Conservation (phyloP, 2,888 invertebrate species). For the Eumacrocentrus americanus region DNA sequence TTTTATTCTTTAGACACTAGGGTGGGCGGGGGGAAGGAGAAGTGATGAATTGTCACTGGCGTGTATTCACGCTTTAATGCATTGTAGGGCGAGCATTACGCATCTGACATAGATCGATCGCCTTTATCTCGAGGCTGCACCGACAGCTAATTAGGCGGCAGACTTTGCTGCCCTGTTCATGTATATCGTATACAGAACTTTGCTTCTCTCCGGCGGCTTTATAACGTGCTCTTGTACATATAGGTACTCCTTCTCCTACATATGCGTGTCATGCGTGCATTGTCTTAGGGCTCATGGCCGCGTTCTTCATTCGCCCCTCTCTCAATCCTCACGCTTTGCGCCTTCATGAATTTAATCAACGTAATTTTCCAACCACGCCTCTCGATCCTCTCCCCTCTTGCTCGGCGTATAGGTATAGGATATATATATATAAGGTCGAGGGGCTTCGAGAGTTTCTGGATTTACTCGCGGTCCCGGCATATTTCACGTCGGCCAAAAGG, state of each 20-base stretch:
- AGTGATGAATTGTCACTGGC: conserved; percentile 22
- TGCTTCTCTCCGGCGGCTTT: conserved; percentile 5
- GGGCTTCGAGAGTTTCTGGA: conserved; percentile 42
- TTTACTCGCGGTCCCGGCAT: conserved; percentile 39
- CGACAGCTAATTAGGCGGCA: conserved; percentile 35
- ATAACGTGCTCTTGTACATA: conserved; percentile 10
- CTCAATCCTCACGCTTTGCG: conserved; percentile 20
- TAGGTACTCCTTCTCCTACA: too few relatives aligned
- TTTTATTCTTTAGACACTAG: background rate
- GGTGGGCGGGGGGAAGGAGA: background rate
- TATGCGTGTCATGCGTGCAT: conserved; percentile 35
- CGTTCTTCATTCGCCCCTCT: conserved; percentile 34
- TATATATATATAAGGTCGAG: conserved; percentile 25
- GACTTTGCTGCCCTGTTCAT: conserved; percentile 26
- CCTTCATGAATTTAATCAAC: conserved; percentile 52
- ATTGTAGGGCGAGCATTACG: background rate
- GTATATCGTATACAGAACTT: background rate
- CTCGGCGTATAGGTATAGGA: conserved; percentile 8
- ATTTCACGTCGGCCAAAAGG: conserved; percentile 38
- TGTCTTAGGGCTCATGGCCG: conserved; percentile 43
- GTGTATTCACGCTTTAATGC: background rate
- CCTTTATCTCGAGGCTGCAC: conserved; percentile 26
- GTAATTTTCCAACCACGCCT: conserved; percentile 52
- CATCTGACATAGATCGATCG: conserved; percentile 38
- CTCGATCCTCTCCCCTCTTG: conserved; percentile 7